phyloP scores from a whole-genome alignment of 2,888 invertebrate species.

The Tridacna gigas region DNA sequence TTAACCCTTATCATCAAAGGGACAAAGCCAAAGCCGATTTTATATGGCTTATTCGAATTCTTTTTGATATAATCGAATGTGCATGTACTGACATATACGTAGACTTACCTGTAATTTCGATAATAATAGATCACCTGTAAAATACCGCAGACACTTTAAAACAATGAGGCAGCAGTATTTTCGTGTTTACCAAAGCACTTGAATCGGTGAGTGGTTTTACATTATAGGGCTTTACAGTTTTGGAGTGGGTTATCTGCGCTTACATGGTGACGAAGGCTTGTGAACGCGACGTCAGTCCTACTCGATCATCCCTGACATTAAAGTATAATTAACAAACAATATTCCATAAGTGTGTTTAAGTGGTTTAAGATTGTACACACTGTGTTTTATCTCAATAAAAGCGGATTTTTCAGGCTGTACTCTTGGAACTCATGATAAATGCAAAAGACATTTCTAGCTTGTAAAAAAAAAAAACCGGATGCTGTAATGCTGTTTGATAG shows the following conservation, averaged over 20 bases:
- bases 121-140: neutral
- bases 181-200: slow-evolving; percentile 25
- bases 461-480: no score
- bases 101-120: neutral
- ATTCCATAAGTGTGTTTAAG: slow-evolving; percentile 25
- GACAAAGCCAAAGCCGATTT: neutral
- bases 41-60: neutral
- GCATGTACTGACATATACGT: neutral
- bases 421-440: no score
- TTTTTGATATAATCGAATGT: neutral
- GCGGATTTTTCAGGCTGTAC: no score
- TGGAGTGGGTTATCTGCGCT: slow-evolving; percentile 18
- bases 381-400: neutral
- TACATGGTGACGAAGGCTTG: slow-evolving; percentile 45
- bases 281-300: slow-evolving; percentile 11
- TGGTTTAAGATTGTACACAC: neutral
- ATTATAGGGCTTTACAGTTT: slow-evolving; percentile 52
- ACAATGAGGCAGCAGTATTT: slow-evolving; percentile 31
- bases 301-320: slow-evolving; percentile 25
- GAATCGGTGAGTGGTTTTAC: slow-evolving; percentile 34
- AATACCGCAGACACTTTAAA: slow-evolving; percentile 15
- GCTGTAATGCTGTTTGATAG: no score
- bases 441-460: no score
- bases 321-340: slow-evolving; percentile 40
- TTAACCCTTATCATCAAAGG: neutral